Base-by-base conservation (phyloP, 2,888 invertebrate species). In the Macropis europaea region DNA sequence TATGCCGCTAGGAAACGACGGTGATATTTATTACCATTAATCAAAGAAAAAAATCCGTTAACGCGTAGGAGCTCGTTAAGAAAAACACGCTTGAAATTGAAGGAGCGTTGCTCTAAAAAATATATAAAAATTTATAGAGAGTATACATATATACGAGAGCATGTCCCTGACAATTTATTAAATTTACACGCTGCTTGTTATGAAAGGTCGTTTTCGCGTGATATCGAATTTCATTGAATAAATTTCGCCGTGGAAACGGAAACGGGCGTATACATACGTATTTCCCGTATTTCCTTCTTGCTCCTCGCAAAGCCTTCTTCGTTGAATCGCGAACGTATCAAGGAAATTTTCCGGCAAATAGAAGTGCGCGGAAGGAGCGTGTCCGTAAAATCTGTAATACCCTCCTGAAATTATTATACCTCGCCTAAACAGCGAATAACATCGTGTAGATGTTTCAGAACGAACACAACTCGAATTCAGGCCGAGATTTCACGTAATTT, bases 141-240 rank as follows among this genome's bases (percentile, higher is more conserved):
- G n/a, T n/a, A n/a, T n/a, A n/a, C n/a, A n/a, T n/a, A 17, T 30
- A 28, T 19, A 19, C 11, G 19, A 11, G n/a, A 13, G 30, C 24
- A 9, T 38, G 47, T 30, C 17, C 3, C 22, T 38, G 36, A 38
- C 30, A 32, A 59, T 66, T 52, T 45, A 43, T 38, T 19, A 43
- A 50, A 59, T 30, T 48, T 32, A 30, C 59, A 11, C 24, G 11
- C 11, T 13, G 6, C 11, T 26, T 36, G 28, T 22, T 30, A 32
- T 30, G 52, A 24, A 24, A 47, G 26, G 30, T 15, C 15, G 17
- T 13, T 36, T 32, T 38, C 17, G 9, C 15, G n/a, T 5, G 6
- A 24, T 26, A 47, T 60, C 45, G 66, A 53, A 40, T 66, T 60
- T 52, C 40, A 45, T 30, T 9, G 52, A 66, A 60, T 59, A 60